A percentile compares a stretch with the other conserved stretches of the same genome.
phyloP scores from a whole-genome alignment of 2,888 invertebrate genomes.

The Hydriomena furcata region DNA sequence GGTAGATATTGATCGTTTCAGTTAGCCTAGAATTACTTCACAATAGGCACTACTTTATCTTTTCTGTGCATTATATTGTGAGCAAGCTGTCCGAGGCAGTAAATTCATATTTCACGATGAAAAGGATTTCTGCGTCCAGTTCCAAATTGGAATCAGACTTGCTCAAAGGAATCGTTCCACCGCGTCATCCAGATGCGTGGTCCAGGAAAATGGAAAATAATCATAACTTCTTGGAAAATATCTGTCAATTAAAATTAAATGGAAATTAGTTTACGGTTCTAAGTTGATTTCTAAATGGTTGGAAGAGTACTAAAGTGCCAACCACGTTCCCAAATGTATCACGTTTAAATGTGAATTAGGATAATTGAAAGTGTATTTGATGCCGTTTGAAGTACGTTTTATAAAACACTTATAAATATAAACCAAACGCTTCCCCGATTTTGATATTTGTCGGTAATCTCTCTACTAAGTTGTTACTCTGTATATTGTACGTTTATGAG shows the following conservation, averaged over 20 bases:
- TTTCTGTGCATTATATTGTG: constrained; percentile 39
- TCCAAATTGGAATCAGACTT: constrained; percentile 40
- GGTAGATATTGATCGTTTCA: no score
- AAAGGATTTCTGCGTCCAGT: constrained; percentile 40
- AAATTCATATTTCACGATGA: constrained; percentile 45
- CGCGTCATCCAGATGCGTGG: constrained; percentile 28
- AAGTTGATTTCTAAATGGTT: not conserved
- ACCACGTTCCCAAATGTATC: no score
- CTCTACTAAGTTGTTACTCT: constrained; percentile 16
- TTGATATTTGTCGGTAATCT: constrained; percentile 20
- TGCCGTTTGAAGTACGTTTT: no score
- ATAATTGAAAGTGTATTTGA: no score
- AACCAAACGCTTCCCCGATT: constrained; percentile 4
- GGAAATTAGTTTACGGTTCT: no score
- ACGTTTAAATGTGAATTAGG: no score
- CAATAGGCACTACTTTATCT: no score
- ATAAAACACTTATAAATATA: not conserved
- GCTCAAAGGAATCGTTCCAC: constrained; percentile 43
- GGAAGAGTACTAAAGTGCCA: not conserved
- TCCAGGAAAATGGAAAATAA: constrained; percentile 22
- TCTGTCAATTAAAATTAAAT: constrained; percentile 5
- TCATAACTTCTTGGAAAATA: not conserved
- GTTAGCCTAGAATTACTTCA: no score
- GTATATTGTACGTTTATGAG: constrained; percentile 57
- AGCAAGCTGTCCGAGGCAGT: constrained; percentile 35